These are phyloP conservation scores for Homalodisca vitripennis DNA, from an alignment of 1,140 invertebrate genomes.

Conservation along the genomic window DNA sequence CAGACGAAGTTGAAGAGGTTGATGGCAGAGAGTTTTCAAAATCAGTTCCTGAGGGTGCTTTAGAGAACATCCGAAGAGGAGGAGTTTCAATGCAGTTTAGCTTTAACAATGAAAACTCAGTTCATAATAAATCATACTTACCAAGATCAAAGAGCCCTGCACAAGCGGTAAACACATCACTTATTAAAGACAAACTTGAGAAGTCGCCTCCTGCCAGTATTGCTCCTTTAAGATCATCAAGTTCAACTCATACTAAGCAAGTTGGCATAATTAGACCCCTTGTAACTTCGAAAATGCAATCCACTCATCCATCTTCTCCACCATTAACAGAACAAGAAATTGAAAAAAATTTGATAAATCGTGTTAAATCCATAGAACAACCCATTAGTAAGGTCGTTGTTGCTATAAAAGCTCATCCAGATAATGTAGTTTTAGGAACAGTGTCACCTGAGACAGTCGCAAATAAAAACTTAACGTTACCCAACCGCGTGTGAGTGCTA, in stretches of 20 bases:
- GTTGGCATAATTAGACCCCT: constrained; percentile 61
- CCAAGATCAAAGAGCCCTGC: constrained; percentile 46
- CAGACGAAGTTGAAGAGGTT: constrained; percentile 14
- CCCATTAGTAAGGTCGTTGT: constrained; percentile 53
- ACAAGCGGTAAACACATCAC: constrained; percentile 36
- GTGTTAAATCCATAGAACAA: constrained; percentile 60
- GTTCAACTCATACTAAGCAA: constrained; percentile 51
- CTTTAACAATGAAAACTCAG: constrained; percentile 50
- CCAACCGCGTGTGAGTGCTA: constrained; percentile 5
- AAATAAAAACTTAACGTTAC: constrained; percentile 28
- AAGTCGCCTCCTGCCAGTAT: constrained; percentile 17
- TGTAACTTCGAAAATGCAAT: constrained; percentile 50
- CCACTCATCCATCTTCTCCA: constrained; percentile 41
- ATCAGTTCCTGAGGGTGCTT: constrained; percentile 56
- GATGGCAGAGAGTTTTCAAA: constrained; percentile 39
- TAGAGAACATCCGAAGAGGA: constrained; percentile 67
- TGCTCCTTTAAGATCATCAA: constrained; percentile 30
- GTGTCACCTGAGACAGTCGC: constrained; percentile 27
- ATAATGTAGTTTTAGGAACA: constrained; percentile 33
- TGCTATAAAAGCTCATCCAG: constrained; percentile 44
- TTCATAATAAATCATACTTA: constrained; percentile 51
- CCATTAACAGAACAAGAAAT: constrained; percentile 61
- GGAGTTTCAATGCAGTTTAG: constrained; percentile 61
- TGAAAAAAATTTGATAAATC: constrained; percentile 70
- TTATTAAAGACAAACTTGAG: constrained; percentile 24